phyloP scores from a whole-genome alignment of 2,888 invertebrate genomes.

The Nysson spinosus region DNA sequence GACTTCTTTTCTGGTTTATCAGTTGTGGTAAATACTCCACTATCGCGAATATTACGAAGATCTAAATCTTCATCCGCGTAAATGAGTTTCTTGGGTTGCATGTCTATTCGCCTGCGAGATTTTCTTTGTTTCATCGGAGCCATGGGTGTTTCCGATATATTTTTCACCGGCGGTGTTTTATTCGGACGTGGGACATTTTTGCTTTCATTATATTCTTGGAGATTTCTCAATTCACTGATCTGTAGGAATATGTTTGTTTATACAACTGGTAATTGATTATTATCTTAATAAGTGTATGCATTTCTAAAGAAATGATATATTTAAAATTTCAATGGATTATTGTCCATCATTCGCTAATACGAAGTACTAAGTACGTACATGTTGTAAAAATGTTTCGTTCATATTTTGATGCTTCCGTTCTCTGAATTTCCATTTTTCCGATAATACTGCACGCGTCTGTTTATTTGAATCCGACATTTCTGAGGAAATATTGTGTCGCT shows the following conservation, averaged over 20 bases:
- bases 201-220: too few relatives aligned
- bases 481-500: slow-evolving; percentile 16
- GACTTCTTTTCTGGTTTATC: background rate
- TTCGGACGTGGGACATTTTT: too few relatives aligned
- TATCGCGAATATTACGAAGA: background rate
- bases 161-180: too few relatives aligned
- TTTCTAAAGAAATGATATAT: too few relatives aligned
- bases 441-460: background rate
- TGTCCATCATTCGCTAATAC: too few relatives aligned
- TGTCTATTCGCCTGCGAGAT: too few relatives aligned
- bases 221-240: too few relatives aligned
- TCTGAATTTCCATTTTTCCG: slow-evolving; percentile 8
- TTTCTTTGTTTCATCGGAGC: slow-evolving; percentile 63
- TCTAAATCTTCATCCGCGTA: slow-evolving; percentile 46
- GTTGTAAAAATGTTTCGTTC: background rate
- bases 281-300: too few relatives aligned
- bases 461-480: background rate
- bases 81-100: slow-evolving; percentile 19
- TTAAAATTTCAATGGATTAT: too few relatives aligned
- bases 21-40: background rate
- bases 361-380: slow-evolving; percentile 11
- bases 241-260: too few relatives aligned
- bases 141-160: slow-evolving; percentile 20
- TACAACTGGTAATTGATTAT: too few relatives aligned
- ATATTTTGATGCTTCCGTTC: background rate